Evolutionary conservation across 2,797 vertebrate species (phyloP).

Genomic region (Myioborus melanocephalus): DNA sequence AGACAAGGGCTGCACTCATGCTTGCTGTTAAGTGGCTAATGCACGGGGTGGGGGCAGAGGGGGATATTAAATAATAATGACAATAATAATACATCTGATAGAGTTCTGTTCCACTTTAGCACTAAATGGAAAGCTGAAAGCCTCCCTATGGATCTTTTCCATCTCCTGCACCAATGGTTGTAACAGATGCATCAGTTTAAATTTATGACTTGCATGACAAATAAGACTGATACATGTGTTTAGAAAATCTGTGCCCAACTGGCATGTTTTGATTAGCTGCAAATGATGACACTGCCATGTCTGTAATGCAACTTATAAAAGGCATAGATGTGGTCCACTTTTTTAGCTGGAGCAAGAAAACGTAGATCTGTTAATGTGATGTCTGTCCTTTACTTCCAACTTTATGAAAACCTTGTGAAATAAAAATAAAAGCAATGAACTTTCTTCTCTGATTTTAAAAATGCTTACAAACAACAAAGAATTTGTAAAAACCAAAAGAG

Average conservation of each 20-base stretch:
- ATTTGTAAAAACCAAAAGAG: background rate
- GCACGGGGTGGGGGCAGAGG: background rate
- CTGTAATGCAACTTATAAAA: background rate
- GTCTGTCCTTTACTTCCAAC: background rate
- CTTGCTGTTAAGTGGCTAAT: conserved; percentile 26
- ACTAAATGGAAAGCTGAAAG: conserved; percentile 62
- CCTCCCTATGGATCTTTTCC: conserved; percentile 43
- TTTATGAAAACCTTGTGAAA: background rate
- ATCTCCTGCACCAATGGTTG: background rate
- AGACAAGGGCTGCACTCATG: background rate
- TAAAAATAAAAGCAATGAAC: background rate
- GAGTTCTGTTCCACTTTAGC: conserved; percentile 33
- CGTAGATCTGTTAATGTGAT: background rate
- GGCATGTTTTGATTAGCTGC: background rate
- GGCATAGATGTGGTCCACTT: background rate
- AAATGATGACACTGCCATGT: background rate
- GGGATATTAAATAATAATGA: conserved; percentile 66
- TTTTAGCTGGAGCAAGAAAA: background rate
- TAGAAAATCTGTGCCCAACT: conserved; percentile 14
- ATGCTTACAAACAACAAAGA: background rate
- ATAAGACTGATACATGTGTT: conserved; percentile 19
- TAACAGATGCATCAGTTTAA: conserved; percentile 46
- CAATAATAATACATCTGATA: conserved; percentile 44
- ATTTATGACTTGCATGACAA: conserved; percentile 40
- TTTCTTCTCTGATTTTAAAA: background rate